Conservation (phyloP, 2,888 invertebrate species). For the Ypsolopha sequella region DNA sequence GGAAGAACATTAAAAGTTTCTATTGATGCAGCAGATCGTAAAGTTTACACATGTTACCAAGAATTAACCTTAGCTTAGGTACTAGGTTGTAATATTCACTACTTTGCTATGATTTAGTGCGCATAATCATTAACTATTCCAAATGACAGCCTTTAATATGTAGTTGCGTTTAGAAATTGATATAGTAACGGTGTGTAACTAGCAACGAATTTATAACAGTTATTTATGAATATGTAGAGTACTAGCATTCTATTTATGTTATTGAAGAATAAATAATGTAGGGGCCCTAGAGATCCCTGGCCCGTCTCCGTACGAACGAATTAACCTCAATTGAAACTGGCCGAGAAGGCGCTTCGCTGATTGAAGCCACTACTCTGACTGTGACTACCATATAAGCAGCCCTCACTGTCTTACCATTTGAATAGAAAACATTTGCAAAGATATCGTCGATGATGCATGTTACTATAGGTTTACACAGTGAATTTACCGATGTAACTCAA, state of each 20-base stretch:
- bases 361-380: slow-evolving; percentile 52
- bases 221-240: slow-evolving; percentile 28
- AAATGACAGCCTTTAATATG: neutral
- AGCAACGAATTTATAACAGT: slow-evolving; percentile 20
- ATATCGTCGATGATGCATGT: neutral
- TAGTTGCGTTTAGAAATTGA: neutral
- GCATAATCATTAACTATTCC: neutral
- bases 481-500: too few relatives aligned
- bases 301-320: slow-evolving; percentile 61
- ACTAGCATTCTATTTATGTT: slow-evolving; percentile 50
- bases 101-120: neutral
- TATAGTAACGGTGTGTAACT: neutral
- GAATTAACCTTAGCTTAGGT: slow-evolving; percentile 14
- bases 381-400: slow-evolving; percentile 39
- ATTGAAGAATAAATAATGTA: slow-evolving; percentile 63
- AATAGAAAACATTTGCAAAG: slow-evolving; percentile 22
- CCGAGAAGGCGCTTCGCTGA: slow-evolving; percentile 64
- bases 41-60: slow-evolving; percentile 18
- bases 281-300: slow-evolving; percentile 60
- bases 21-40: slow-evolving; percentile 32
- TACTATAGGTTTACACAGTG: too few relatives aligned
- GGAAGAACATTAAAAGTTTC: slow-evolving; percentile 35
- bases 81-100: slow-evolving; percentile 3
- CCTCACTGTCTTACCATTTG: slow-evolving; percentile 33
- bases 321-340: slow-evolving; percentile 68